A percentile compares a stretch with the other conserved stretches of the same genome.
These are phyloP conservation scores for Creontiades dilutus DNA, from an alignment of 2,888 invertebrate species.

Conservation along the genomic window DNA sequence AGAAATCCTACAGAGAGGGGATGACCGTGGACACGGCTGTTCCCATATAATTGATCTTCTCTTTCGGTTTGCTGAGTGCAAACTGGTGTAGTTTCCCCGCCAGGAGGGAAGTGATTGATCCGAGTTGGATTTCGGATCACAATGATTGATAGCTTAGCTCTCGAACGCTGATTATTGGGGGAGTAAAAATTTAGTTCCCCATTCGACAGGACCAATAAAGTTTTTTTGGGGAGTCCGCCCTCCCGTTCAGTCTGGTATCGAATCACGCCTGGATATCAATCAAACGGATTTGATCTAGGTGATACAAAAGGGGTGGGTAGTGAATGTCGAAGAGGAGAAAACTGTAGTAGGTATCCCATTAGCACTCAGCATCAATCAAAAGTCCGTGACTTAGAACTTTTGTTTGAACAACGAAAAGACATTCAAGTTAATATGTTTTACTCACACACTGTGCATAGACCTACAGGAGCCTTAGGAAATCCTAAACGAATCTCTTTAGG, in stretches of 20 bases:
- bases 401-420: no score
- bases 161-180: slow-evolving; percentile 16
- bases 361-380: no score
- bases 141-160: background rate
- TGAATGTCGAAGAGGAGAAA: background rate
- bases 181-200: slow-evolving; percentile 18
- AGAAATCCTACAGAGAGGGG: slow-evolving; percentile 8
- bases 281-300: background rate
- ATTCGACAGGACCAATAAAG: slow-evolving; percentile 21
- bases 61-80: background rate
- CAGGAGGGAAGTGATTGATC: slow-evolving; percentile 11
- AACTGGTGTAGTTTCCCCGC: slow-evolving; percentile 29
- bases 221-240: background rate
- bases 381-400: no score
- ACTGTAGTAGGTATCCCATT: no score
- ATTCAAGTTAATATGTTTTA: no score
- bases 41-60: slow-evolving; percentile 31
- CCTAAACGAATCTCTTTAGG: no score
- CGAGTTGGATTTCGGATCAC: slow-evolving; percentile 36
- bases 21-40: slow-evolving; percentile 21
- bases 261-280: slow-evolving; percentile 9
- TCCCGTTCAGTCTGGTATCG: background rate
- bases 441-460: no score
- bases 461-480: no score
- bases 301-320: background rate